These are phyloP conservation scores for Cybosia mesomella DNA, from an alignment of 2,888 invertebrate species.

Conservation along the genomic window DNA sequence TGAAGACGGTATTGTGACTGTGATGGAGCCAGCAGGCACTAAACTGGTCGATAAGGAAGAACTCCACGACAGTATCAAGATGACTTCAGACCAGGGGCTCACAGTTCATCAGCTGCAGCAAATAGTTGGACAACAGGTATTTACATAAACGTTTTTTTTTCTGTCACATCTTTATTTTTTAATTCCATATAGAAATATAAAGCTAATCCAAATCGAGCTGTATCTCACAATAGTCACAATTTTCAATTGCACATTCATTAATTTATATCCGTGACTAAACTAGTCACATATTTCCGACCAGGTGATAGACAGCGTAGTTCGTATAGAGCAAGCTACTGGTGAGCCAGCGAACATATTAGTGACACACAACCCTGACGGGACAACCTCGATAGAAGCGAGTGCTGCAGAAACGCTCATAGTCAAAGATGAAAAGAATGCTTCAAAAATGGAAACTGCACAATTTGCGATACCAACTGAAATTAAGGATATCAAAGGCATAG, in stretches of 20 bases:
- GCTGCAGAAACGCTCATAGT: slow-evolving; percentile 79
- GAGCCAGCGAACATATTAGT: slow-evolving; percentile 84
- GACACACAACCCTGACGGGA: slow-evolving; percentile 84
- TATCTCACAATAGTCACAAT: background rate
- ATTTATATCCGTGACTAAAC: slow-evolving; percentile 31
- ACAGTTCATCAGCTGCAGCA: slow-evolving; percentile 88
- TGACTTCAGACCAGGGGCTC: slow-evolving; percentile 81
- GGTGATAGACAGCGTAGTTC: slow-evolving; percentile 85
- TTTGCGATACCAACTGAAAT: slow-evolving; percentile 82
- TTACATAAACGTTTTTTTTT: background rate
- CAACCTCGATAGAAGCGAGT: slow-evolving; percentile 83
- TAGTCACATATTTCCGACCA: slow-evolving; percentile 45
- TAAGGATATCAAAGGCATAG: slow-evolving; percentile 83
- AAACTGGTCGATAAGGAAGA: slow-evolving; percentile 82
- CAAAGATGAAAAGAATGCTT: slow-evolving; percentile 85
- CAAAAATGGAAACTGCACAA: slow-evolving; percentile 79
- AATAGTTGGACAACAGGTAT: slow-evolving; percentile 88
- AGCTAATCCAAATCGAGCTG: background rate
- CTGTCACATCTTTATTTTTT: background rate
- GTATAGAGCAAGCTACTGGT: slow-evolving; percentile 83
- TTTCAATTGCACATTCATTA: slow-evolving; percentile 24
- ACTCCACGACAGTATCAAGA: slow-evolving; percentile 80
- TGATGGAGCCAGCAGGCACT: slow-evolving; percentile 83
- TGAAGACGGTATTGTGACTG: slow-evolving; percentile 86
- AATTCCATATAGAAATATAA: too few relatives aligned